Evolutionary conservation across 2,888 invertebrate genomes (phyloP).

Genomic region (Notodonta ziczac): DNA sequence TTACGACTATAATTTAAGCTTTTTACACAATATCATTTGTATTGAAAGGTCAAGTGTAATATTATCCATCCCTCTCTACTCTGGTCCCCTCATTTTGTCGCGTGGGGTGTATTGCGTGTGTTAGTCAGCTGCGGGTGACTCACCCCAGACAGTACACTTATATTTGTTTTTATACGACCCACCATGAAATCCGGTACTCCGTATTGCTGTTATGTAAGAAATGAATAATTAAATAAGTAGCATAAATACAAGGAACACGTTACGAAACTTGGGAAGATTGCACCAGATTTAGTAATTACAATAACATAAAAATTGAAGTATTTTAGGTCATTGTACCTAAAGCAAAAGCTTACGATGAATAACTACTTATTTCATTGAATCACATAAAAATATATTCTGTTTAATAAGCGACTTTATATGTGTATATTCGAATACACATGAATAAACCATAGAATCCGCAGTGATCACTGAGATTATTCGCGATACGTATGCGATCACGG

Average conservation of each 20-base stretch:
- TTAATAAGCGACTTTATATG: not conserved
- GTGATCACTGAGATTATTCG: slow-evolving; percentile 32
- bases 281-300: too few species aligned
- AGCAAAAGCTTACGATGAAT: too few species aligned
- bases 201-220: slow-evolving; percentile 29
- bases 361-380: too few species aligned
- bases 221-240: slow-evolving; percentile 16
- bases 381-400: not conserved
- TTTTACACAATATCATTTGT: not conserved
- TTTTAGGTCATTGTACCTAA: too few species aligned
- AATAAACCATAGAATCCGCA: slow-evolving; percentile 43
- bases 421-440: slow-evolving; percentile 27
- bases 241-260: not conserved
- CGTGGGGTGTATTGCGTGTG: slow-evolving; percentile 32
- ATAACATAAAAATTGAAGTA: too few species aligned
- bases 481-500: slow-evolving; percentile 37
- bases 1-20: not conserved
- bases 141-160: slow-evolving; percentile 33
- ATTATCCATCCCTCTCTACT: slow-evolving; percentile 21
- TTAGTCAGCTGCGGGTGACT: slow-evolving; percentile 47
- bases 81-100: slow-evolving; percentile 17
- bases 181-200: slow-evolving; percentile 30
- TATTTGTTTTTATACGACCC: slow-evolving; percentile 47
- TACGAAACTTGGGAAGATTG: too few species aligned
- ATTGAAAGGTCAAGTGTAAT: slow-evolving; percentile 43